Evolutionary conservation across 2,797 vertebrate genomes (phyloP).

Genomic region (Stomatorhinus walkeri): DNA sequence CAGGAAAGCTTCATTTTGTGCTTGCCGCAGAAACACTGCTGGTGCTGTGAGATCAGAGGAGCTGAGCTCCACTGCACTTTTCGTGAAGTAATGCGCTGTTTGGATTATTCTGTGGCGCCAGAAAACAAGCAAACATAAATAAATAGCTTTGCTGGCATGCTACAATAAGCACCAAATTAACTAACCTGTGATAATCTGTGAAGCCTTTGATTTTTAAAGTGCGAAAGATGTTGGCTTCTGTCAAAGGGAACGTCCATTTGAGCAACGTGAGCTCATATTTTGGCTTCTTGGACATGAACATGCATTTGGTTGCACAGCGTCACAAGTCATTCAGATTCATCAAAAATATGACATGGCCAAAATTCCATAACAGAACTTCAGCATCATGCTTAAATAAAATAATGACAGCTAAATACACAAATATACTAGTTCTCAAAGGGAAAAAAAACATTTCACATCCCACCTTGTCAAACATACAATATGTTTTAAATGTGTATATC

Average conservation of each 20-base stretch:
- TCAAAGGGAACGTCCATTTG: neutral
- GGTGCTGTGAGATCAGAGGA: neutral
- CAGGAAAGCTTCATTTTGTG: constrained; percentile 16
- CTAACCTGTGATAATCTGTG: neutral
- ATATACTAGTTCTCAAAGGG: neutral
- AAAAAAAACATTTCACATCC: neutral
- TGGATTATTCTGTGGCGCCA: neutral
- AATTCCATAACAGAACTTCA: neutral
- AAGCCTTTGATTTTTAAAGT: neutral
- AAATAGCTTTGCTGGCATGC: neutral
- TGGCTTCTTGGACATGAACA: neutral
- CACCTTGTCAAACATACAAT: neutral
- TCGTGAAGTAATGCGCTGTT: neutral
- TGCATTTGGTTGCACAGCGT: neutral
- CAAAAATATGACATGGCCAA: neutral
- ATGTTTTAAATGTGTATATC: neutral
- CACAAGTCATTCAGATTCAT: neutral
- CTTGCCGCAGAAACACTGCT: neutral
- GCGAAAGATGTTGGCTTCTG: neutral
- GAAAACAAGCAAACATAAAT: neutral
- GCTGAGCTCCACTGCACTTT: neutral
- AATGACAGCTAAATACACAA: neutral
- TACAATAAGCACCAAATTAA: neutral
- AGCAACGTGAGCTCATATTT: neutral
- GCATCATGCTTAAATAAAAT: neutral